A percentile compares a stretch with the other conserved stretches of the same genome.
Evolutionary conservation across 2,888 invertebrate species (phyloP).

Genomic region (Nomada flava): DNA sequence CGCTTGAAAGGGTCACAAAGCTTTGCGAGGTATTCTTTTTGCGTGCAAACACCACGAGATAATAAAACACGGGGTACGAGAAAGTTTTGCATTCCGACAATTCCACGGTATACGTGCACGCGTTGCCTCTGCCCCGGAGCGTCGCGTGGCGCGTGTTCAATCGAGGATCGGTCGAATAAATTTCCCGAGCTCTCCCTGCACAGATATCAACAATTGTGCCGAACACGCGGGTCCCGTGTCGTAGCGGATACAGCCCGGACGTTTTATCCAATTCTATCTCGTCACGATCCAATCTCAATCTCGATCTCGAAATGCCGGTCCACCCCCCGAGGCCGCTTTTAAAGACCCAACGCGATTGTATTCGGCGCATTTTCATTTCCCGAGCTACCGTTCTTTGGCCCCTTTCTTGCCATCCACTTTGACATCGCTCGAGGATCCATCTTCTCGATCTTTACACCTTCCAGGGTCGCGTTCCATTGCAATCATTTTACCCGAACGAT

Average conservation of each 20-base stretch:
- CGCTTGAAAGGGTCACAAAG: too few species aligned
- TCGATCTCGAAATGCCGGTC: conserved; percentile 71
- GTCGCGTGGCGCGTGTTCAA: too few species aligned
- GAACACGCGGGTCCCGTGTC: conserved; percentile 57
- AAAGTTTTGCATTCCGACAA: too few species aligned
- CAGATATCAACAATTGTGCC: background rate
- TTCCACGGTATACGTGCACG: too few species aligned
- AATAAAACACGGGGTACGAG: too few species aligned
- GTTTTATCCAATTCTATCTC: conserved; percentile 76
- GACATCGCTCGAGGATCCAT: background rate
- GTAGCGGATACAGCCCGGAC: conserved; percentile 28
- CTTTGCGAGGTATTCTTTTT: too few species aligned
- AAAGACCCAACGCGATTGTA: conserved; percentile 35
- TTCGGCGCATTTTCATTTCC: conserved; percentile 36
- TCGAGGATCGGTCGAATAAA: conserved; percentile 74
- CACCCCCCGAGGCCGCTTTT: conserved; percentile 42
- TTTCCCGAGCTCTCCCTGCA: conserved; percentile 63
- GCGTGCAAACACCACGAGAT: too few species aligned
- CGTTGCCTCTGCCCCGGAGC: too few species aligned
- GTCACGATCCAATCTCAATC: conserved; percentile 70
- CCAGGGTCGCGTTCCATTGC: background rate
- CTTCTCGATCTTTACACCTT: background rate
- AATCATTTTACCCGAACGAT: too few species aligned
- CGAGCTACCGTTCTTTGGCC: conserved; percentile 14
- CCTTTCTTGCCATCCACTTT: background rate